Evolutionary conservation across 1,140 invertebrate genomes (phyloP), one percentile per base, ranked within the genome.

Genomic region (Laupala kohalensis): DNA sequence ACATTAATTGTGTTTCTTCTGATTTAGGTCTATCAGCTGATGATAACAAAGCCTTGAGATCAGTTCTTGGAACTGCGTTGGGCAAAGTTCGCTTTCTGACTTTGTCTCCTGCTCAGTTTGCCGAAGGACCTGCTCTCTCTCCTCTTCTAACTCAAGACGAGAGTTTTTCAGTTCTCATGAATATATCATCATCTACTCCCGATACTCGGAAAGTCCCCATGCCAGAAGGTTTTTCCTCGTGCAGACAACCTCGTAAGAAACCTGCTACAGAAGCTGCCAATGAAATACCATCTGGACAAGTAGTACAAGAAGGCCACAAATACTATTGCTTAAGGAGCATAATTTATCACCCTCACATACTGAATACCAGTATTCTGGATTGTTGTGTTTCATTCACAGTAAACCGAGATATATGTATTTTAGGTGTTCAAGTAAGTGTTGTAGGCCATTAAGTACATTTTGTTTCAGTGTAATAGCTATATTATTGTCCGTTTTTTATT

Each of bases 81-180:
- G 84, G 83, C 70, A 88, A 89, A 79, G 88, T 91, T 67, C 82
- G 90, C 25, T 93, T 93, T 79, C 82, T 93, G 0, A 91, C 89
- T 0, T 79, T 94, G 74, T 88, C 86, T 0, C 87, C 90, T 1
- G 86, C 91, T 76, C 87, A 93, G 81, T 94, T 94, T 79, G 91
- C 91, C 2, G 88, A 89, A 75, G 90, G 89, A 0, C 89, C 90
- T 4, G 91, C 88, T 0, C 82, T 86, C 24, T 92, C 90, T 1
- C 82, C 84, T 28, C 79, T 94, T 3, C 82, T 94, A 13, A 86
- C 86, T 0, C 86, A 70, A 78, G 84, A 90, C 15, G 92, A 94
- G 78, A 87, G 89, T n/a, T 88, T 92, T 75, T 86, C 89, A 1
- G 87, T 94, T 66, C 81, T 93, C 0, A 91, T 93, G 86, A 92